phyloP scores from a whole-genome alignment of 2,797 vertebrate species.

The Valencia hispanica region DNA sequence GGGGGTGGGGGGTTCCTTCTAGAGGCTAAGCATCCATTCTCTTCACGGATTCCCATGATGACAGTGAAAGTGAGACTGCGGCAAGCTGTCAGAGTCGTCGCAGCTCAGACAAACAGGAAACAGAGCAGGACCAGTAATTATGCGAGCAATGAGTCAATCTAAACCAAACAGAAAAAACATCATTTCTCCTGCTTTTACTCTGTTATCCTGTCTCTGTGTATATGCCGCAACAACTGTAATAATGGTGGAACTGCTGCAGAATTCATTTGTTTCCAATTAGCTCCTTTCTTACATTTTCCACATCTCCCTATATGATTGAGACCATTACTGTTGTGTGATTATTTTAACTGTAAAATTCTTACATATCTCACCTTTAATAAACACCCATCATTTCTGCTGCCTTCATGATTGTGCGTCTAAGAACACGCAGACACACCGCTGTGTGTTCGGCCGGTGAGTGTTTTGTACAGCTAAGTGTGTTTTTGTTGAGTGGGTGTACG shows the following conservation, averaged over 20 bases:
- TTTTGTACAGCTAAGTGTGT: too few relatives aligned
- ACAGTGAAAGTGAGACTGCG: constrained; percentile 3
- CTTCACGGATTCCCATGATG: neutral
- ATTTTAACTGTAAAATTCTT: too few relatives aligned
- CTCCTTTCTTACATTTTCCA: neutral
- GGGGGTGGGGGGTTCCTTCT: neutral
- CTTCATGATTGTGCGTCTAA: too few relatives aligned
- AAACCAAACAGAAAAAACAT: neutral
- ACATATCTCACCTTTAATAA: too few relatives aligned
- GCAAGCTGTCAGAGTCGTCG: neutral
- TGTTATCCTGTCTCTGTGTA: neutral
- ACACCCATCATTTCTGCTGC: too few relatives aligned
- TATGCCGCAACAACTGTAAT: neutral
- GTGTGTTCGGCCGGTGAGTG: too few relatives aligned
- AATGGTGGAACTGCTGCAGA: neutral
- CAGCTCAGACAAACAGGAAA: neutral
- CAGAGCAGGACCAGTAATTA: neutral
- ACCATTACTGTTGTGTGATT: too few relatives aligned
- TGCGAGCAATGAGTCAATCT: neutral
- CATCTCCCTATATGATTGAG: too few relatives aligned
- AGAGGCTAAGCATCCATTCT: neutral
- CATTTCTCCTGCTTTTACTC: neutral
- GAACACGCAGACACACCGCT: too few relatives aligned
- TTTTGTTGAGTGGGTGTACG: too few relatives aligned
- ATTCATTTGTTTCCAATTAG: neutral